Conservation (phyloP, 2,888 invertebrate genomes). For the Epistrophella euchroma region DNA sequence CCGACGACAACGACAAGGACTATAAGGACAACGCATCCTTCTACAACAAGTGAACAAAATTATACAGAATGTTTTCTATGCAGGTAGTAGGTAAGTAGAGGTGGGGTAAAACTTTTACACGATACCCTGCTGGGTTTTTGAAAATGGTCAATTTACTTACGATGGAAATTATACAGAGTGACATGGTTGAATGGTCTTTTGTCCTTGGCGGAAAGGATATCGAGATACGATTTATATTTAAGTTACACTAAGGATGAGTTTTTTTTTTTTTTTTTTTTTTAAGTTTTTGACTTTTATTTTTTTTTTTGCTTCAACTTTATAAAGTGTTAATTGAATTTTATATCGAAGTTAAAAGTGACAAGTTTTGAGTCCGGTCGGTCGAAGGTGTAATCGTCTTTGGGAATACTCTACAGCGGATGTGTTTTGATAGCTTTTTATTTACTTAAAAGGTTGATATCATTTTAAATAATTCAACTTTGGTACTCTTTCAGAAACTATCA, state of each 20-base stretch:
- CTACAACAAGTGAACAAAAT: conserved; percentile 12
- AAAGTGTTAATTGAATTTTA: conserved; percentile 28
- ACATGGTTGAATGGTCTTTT: conserved; percentile 75
- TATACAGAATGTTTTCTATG: conserved; percentile 32
- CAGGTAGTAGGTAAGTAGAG: background rate
- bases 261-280: background rate
- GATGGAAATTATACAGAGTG: conserved; percentile 67
- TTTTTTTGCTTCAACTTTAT: conserved; percentile 3
- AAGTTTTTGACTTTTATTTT: background rate
- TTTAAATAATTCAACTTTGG: background rate
- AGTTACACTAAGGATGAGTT: conserved; percentile 14
- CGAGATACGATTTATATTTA: conserved; percentile 47
- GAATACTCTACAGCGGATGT: background rate
- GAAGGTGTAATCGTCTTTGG: background rate
- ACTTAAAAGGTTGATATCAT: background rate
- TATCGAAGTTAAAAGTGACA: background rate
- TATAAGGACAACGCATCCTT: conserved; percentile 41
- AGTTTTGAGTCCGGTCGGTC: background rate
- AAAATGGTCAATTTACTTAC: conserved; percentile 75
- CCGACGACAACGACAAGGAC: background rate
- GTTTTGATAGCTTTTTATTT: conserved; percentile 2
- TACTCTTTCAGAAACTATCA: background rate
- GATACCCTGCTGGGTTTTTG: conserved; percentile 59
- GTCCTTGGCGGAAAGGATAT: conserved; percentile 71
- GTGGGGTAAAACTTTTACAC: conserved; percentile 51